Evolutionary conservation across 1,140 invertebrate genomes (phyloP), one percentile per base, ranked within the genome.

Genomic region (Polyergus mexicanus): DNA sequence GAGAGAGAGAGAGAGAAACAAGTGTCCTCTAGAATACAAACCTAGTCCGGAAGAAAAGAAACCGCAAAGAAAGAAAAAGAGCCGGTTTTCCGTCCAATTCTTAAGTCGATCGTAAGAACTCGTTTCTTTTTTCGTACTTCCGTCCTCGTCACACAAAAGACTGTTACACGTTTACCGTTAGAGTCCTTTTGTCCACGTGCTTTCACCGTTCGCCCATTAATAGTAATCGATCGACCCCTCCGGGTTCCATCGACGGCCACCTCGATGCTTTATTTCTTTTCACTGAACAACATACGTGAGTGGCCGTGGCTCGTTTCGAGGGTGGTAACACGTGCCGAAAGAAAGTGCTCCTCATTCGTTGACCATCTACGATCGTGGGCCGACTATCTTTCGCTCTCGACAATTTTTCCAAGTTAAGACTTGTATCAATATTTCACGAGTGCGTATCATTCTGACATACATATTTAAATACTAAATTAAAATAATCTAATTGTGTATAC

Each of bases 211-310:
- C 88, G 72, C 74, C 91, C 92, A 92, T 93, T 93, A 93, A 92
- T 90, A 88, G 89, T 90, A 88, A 89, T 84, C 90, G 91, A 93
- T 92, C 92, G 91, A 92, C 87, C 89, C 91, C 88, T 87, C n/a
- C 54, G 54, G 71, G 19, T 56, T 85, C 77, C 35, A 69, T 77
- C 78, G 74, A 65, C 77, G 68, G 84, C 86, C 66, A 58, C 41
- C 75, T 69, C 68, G 54, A 71, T 81, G 54, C 78, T 92, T 92
- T 92, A 92, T 93, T 93, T 92, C 85, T 88, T 81, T 87, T 88
- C 88, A 85, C 63, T 63, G 88, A 75, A 86, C 78, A 89, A 86
- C 88, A 89, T 86, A 89, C 75, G 84, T 66, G 69, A 86, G 75
- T 72, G 84, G 72, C 78, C 47, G 74, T 78, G 72, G 85, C 84